These are phyloP conservation scores for Hypsopygia costalis DNA, from an alignment of 2,888 invertebrate genomes.

Conservation along the genomic window DNA sequence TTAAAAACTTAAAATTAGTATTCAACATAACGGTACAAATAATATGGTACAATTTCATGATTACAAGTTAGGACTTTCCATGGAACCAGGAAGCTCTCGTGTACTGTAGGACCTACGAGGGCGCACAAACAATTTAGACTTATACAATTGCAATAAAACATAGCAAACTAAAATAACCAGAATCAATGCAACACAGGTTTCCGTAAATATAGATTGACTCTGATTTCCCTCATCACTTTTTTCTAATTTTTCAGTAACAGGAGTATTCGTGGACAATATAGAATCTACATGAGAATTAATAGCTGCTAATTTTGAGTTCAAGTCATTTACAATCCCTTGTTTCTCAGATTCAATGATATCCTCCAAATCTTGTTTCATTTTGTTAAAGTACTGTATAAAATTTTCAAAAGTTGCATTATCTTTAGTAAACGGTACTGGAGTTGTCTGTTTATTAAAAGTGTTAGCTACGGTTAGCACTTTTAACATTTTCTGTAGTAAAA, in stretches of 20 bases:
- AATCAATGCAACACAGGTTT: constrained; percentile 27
- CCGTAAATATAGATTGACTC: constrained; percentile 24
- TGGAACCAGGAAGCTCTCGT: constrained; percentile 21
- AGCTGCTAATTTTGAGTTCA: constrained; percentile 22
- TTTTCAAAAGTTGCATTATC: constrained; percentile 19
- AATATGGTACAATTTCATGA: too few species aligned
- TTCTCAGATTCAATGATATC: constrained; percentile 24
- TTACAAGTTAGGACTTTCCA: constrained; percentile 25
- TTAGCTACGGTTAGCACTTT: not conserved
- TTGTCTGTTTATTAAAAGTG: constrained; percentile 3
- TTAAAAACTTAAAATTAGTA: too few species aligned
- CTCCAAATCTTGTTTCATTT: constrained; percentile 26
- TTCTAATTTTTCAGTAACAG: not conserved
- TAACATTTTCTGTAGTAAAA: constrained; percentile 1
- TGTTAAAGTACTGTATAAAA: constrained; percentile 23
- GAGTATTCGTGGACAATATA: constrained; percentile 3
- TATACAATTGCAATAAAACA: constrained; percentile 24
- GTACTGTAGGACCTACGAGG: constrained; percentile 19
- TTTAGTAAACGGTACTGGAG: constrained; percentile 14
- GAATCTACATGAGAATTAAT: constrained; percentile 15
- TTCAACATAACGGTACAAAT: too few species aligned
- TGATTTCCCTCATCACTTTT: not conserved
- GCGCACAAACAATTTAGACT: constrained; percentile 20
- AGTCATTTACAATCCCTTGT: constrained; percentile 22
- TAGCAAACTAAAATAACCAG: constrained; percentile 20